A percentile compares a stretch with the other conserved stretches of the same genome.
phyloP scores from a whole-genome alignment of 2,888 invertebrate species.

The Andrena praecox region DNA sequence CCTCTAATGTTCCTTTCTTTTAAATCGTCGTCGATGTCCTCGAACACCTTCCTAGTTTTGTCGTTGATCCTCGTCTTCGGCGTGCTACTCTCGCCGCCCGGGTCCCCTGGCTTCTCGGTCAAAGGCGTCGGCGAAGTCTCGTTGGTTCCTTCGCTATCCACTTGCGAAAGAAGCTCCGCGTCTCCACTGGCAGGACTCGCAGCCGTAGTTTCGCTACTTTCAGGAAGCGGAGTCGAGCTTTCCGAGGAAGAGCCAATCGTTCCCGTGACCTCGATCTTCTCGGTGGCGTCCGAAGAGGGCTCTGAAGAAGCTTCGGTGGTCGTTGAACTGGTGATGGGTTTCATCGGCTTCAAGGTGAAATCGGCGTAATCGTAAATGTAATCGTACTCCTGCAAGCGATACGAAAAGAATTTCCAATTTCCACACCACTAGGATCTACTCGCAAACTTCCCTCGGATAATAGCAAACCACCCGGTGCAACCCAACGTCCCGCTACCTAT shows the following conservation, averaged over 20 bases:
- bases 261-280: constrained; percentile 13
- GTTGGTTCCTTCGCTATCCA: background rate
- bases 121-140: background rate
- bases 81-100: background rate
- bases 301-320: constrained; percentile 60
- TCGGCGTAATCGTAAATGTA: constrained; percentile 91
- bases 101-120: background rate
- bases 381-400: constrained; percentile 89
- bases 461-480: too few species aligned
- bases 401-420: background rate
- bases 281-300: constrained; percentile 38
- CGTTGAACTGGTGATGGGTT: constrained; percentile 68
- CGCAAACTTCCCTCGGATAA: too few species aligned
- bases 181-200: background rate
- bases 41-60: constrained; percentile 11
- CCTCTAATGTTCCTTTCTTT: background rate
- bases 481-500: too few species aligned
- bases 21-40: background rate
- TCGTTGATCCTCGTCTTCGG: constrained; percentile 34
- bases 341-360: constrained; percentile 87
- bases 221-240: constrained; percentile 15
- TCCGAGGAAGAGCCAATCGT: constrained; percentile 1
- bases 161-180: background rate
- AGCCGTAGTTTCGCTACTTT: background rate
- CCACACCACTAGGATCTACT: too few species aligned